These are phyloP conservation scores for Thereva nobilitata DNA, from an alignment of 2,888 invertebrate genomes.

Conservation along the genomic window DNA sequence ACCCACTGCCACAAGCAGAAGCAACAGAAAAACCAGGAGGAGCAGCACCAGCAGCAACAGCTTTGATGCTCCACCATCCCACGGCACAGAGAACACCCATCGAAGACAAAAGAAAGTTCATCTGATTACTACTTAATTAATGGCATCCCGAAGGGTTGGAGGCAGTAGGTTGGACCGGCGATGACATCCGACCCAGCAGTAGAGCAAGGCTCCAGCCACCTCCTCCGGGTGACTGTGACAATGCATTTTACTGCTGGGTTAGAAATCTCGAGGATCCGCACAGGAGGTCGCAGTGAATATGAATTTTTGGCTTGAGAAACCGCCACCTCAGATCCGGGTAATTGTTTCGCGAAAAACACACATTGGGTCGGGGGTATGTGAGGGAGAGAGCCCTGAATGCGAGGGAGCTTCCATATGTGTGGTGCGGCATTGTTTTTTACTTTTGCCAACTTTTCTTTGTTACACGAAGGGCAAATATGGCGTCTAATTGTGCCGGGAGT, in stretches of 20 bases:
- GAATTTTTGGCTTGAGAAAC: conserved; percentile 32
- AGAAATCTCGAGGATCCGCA: conserved; percentile 14
- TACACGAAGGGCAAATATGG: conserved; percentile 37
- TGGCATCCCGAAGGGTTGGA: conserved; percentile 25
- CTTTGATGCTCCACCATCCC: conserved; percentile 21
- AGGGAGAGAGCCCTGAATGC: conserved; percentile 12
- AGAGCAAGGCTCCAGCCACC: conserved; percentile 16
- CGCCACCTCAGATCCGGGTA: conserved; percentile 27
- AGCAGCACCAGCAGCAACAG: conserved; percentile 12
- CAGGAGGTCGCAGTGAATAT: conserved; percentile 13
- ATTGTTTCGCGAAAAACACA: conserved; percentile 13
- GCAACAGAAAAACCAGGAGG: no score
- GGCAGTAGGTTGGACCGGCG: conserved; percentile 26
- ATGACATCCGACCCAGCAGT: conserved; percentile 30
- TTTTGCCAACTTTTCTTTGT: conserved; percentile 36
- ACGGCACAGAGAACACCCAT: conserved; percentile 17
- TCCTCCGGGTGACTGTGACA: conserved; percentile 17
- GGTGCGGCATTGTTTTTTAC: conserved; percentile 18
- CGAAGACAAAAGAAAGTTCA: conserved; percentile 35
- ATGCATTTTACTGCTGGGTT: conserved; percentile 20
- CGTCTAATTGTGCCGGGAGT: conserved; percentile 30
- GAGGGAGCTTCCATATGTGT: conserved; percentile 12
- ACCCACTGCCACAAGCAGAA: conserved; percentile 22
- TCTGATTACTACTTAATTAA: conserved; percentile 40
- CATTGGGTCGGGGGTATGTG: conserved; percentile 4